A percentile compares a stretch with the other conserved stretches of the same genome.
These are phyloP conservation scores for Xerus inauris DNA, from an alignment of 2,113 vertebrate species.

Conservation along the genomic window DNA sequence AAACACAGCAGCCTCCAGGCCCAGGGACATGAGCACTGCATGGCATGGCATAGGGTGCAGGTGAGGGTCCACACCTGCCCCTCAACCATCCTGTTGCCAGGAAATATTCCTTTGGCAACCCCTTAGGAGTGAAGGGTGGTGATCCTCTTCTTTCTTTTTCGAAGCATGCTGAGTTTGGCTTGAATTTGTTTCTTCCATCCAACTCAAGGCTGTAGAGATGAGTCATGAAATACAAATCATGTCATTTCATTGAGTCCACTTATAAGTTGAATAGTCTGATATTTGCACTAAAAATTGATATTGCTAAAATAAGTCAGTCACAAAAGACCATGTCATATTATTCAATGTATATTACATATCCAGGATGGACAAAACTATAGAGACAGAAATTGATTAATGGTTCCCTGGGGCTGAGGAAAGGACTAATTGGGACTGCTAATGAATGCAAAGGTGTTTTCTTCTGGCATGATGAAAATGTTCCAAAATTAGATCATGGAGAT, in stretches of 20 bases:
- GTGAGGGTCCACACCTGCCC: neutral
- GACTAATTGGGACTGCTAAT: constrained; percentile 3
- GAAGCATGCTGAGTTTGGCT: neutral
- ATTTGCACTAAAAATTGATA: constrained; percentile 39
- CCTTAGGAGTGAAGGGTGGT: fast-evolving
- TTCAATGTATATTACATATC: neutral
- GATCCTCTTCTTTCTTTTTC: neutral
- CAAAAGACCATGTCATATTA: neutral
- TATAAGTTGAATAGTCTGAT: neutral
- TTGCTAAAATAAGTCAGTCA: constrained; percentile 31
- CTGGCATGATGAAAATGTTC: neutral
- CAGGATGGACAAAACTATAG: constrained; percentile 21
- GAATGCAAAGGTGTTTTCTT: neutral
- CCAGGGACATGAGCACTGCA: neutral
- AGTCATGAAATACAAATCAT: neutral
- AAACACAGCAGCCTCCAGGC: neutral
- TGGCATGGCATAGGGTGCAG: neutral
- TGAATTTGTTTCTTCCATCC: neutral
- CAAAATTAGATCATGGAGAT: constrained; percentile 59
- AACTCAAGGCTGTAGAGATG: neutral
- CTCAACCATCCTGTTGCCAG: neutral
- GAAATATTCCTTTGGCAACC: neutral
- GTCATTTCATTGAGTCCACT: constrained; percentile 7
- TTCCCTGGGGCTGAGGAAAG: neutral
- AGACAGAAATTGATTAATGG: neutral